Base-by-base conservation (phyloP, 2,113 vertebrate genomes). In the Elgaria multicarinata region DNA sequence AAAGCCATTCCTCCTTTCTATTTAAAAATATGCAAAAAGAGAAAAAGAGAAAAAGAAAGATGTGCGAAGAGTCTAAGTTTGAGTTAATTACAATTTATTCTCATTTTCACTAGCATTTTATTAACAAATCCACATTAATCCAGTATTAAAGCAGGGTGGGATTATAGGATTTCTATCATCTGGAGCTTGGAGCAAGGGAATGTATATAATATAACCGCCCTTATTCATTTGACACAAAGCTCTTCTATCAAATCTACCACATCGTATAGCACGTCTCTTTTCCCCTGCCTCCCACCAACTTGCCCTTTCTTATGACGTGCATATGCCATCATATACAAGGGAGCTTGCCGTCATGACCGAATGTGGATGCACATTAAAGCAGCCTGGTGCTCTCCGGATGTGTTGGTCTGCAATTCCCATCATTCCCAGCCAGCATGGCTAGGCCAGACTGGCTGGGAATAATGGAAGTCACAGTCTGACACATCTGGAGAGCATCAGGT, bases 61-160 rank as follows among this genome's bases (percentile, higher is more conserved):
- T 62, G 58, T 94, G 90, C 7, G 0, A 87, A 90, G 90, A 95
- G 88, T 90, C 94, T 91, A 95, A 94, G 90, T 95, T 95, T 92
- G 95, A 97, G 97, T 96, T 97, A 97, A 97, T 97, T 97, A 96
- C 96, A 97, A 96, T 96, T 96, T 96, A 96, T 95, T 97, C 97
- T 97, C 94, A 31, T 97, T 96, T 97, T 97, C 95, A 96, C 95
- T 89, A 95, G 95, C 96, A 97, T 97, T 97, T 97, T 97, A 96
- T 97, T 97, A 97, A 97, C 96, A 97, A 96, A 97, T 97, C 96
- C 97, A 96, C 94, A 95, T 96, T 97, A 97, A 97, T 97, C 97
- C 97, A 97, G 96, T 96, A 97, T 97, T 97, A 97, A 96, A 96
- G 94, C 90, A 90, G 91, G 95, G 96, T 0, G 94, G 95, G 96